Percentiles rank a stretch among this genome's conserved stretches.
These are phyloP conservation scores for Sebastes baramenuke DNA, from an alignment of 2,797 vertebrate species.

Conservation along the genomic window DNA sequence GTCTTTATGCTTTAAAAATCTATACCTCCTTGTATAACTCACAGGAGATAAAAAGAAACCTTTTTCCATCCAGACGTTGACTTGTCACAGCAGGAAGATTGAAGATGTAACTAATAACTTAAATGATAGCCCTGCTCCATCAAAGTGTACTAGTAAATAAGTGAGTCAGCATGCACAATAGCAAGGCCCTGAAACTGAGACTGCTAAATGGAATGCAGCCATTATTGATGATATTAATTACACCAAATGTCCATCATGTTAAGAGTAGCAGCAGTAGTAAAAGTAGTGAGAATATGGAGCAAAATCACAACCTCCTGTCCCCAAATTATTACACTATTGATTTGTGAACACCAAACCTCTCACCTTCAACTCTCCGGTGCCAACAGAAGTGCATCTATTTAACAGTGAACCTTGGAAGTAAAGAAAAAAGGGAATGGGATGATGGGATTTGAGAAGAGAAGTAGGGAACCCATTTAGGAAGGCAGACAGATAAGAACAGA, in stretches of 20 bases:
- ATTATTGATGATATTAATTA: not conserved
- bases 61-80: not conserved
- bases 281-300: not conserved
- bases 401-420: constrained; percentile 8
- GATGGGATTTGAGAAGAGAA: constrained; percentile 46
- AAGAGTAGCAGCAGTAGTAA: not conserved
- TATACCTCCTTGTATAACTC: not conserved
- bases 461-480: constrained; percentile 51
- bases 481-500: constrained; percentile 69
- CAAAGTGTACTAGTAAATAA: not conserved
- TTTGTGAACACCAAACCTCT: constrained; percentile 17
- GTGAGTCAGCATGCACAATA: not conserved
- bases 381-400: not conserved
- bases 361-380: constrained; percentile 10
- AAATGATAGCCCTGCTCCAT: not conserved
- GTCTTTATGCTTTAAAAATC: not conserved
- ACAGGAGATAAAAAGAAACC: not conserved
- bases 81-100: not conserved
- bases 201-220: not conserved
- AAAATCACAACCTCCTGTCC: not conserved
- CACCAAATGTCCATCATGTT: not conserved
- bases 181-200: not conserved
- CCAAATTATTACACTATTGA: constrained; percentile 14
- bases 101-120: not conserved
- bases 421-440: constrained; percentile 25